phyloP scores from a whole-genome alignment of 1,140 invertebrate genomes.

The Cydia fagiglandana region DNA sequence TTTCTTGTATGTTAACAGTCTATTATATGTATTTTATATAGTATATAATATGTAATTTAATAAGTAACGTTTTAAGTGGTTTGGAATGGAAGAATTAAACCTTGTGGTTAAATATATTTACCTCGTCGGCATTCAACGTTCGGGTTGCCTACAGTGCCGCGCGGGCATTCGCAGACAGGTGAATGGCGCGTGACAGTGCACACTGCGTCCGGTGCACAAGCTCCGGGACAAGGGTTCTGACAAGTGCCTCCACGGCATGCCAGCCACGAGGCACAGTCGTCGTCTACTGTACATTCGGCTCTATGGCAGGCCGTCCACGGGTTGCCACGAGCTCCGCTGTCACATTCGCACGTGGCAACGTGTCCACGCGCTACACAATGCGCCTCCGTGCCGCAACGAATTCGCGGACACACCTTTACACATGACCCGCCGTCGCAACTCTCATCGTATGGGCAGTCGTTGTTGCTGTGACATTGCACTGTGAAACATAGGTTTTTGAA shows the following conservation, averaged over 20 bases:
- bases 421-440: constrained; percentile 93
- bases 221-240: constrained; percentile 88
- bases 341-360: constrained; percentile 89
- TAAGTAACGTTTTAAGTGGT: background rate
- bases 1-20: too few relatives aligned
- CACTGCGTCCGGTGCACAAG: constrained; percentile 82
- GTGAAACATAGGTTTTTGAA: constrained; percentile 45
- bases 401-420: constrained; percentile 87
- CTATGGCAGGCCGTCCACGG: constrained; percentile 87
- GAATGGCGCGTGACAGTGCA: constrained; percentile 89
- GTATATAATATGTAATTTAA: too few relatives aligned
- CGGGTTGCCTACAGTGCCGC: constrained; percentile 90
- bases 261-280: constrained; percentile 86
- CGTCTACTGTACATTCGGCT: constrained; percentile 87
- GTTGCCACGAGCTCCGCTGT: constrained; percentile 86
- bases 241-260: constrained; percentile 88
- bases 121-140: constrained; percentile 82
- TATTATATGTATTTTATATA: too few relatives aligned
- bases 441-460: constrained; percentile 89
- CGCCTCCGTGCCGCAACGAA: constrained; percentile 91
- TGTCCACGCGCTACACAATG: constrained; percentile 88
- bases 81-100: background rate
- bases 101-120: constrained; percentile 51
- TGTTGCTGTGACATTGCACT: constrained; percentile 92
- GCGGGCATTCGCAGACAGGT: constrained; percentile 89